Base-by-base conservation (phyloP, 2,888 invertebrate genomes). In the Slavum lentiscoides region DNA sequence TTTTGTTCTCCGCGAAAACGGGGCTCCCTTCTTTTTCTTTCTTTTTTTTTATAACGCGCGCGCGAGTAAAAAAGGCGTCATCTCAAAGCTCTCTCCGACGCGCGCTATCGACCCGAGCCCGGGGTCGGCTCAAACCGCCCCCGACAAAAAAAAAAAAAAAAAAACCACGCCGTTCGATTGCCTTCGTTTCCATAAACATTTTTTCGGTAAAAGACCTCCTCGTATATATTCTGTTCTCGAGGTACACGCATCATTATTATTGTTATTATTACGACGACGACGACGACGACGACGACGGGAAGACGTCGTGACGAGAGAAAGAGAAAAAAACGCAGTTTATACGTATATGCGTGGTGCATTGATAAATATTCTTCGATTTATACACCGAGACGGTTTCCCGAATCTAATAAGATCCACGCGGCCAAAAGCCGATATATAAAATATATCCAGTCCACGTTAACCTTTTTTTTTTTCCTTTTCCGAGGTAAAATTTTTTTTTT, bases 161-260 rank as follows among this genome's bases (percentile, higher is more conserved):
- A 19, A 64, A 77, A 77, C 70, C 69, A 23, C 62, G 8, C 7
- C 55, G 53, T 64, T 72, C 55, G 72, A 80, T 80, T 80, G 70
- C 70, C 70, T 80, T 80, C 72, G 70, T 80, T 80, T 72, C 64
- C 80, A 80, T 80, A 72, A 80, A 80, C 70, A 80, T 72, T 80
- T 80, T 70, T 80, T 66, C 49, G 69, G 53, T 69, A 21, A 77
- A 69, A 70, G 62, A 5, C 30, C 30, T 30, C 30, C 30, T 30
- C 30, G 37, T 61, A 69, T 70, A 69, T 77, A 69, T 77, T 4
- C 23, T 70, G 62, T 55, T 69, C 67, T 75, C 55, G 23, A 49
- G 58, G 75, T 76, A 76, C 68, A 68, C 75, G 68, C 9, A 43
- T 43, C 9, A 43, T 43, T 43, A 43, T 43, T 43, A 6, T 43